phyloP scores from a whole-genome alignment of 2,888 invertebrate genomes.

The Clitarchus hookeri region DNA sequence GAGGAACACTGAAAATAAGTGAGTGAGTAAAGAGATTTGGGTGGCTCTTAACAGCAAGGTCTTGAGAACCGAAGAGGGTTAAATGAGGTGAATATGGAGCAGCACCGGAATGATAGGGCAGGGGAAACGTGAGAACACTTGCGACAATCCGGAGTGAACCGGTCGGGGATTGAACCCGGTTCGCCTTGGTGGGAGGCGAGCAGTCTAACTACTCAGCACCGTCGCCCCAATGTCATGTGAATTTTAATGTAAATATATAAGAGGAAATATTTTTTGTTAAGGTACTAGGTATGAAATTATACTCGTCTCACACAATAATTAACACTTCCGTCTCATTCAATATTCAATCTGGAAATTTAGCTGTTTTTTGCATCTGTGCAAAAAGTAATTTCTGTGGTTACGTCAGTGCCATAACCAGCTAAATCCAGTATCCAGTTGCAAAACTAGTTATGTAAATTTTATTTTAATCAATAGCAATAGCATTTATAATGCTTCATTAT shows the following conservation, averaged over 20 bases:
- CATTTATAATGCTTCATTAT: background rate
- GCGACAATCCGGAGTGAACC: too few species aligned
- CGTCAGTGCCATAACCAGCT: slow-evolving; percentile 15
- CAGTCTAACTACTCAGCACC: too few species aligned
- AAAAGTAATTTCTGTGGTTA: background rate
- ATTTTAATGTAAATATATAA: background rate
- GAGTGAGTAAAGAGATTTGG: too few species aligned
- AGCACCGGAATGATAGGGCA: too few species aligned
- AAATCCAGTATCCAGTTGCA: background rate
- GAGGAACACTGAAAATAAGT: too few species aligned
- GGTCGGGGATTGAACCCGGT: too few species aligned
- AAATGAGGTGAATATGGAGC: too few species aligned
- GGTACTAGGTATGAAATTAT: background rate
- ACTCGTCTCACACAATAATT: background rate
- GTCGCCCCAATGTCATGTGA: background rate
- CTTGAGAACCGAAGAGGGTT: too few species aligned
- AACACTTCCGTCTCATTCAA: background rate
- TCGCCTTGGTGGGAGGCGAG: too few species aligned
- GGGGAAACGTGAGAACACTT: too few species aligned
- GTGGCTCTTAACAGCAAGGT: too few species aligned
- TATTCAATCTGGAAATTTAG: background rate
- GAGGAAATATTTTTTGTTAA: too few species aligned
- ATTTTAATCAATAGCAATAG: background rate
- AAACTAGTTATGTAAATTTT: background rate
- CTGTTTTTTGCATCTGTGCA: background rate